A percentile compares a stretch with the other conserved stretches of the same genome.
phyloP scores from a whole-genome alignment of 2,797 vertebrate genomes.

The Tragelaphus eurycerus region DNA sequence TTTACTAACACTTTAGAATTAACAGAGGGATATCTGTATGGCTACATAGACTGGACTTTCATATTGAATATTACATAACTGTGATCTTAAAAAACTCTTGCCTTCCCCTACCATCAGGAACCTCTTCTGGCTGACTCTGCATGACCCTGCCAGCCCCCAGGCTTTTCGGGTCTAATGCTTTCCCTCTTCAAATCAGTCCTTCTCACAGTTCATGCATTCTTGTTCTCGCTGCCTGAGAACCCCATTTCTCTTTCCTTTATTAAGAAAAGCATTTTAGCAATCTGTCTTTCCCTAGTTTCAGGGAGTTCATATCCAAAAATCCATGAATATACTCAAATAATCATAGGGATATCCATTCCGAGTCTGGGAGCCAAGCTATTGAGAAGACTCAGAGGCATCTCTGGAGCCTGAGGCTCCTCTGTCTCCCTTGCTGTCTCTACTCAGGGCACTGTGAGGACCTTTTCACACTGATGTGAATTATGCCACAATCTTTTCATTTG shows the following conservation, averaged over 20 bases:
- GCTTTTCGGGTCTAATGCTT: background rate
- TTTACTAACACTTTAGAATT: background rate
- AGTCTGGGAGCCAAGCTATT: background rate
- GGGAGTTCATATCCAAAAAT: background rate
- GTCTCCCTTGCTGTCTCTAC: background rate
- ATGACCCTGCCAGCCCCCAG: background rate
- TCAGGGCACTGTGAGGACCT: background rate
- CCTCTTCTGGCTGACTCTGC: background rate
- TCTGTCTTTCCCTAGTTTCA: background rate
- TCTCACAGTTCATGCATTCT: background rate
- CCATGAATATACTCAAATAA: background rate
- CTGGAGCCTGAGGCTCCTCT: background rate
- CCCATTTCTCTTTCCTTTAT: background rate
- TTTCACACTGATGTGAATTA: background rate
- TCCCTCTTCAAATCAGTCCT: background rate
- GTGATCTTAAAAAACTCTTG: background rate
- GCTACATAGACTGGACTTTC: background rate
- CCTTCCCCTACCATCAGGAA: background rate
- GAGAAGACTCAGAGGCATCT: background rate
- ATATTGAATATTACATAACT: background rate
- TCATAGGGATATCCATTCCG: background rate
- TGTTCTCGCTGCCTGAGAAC: background rate
- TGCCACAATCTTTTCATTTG: background rate
- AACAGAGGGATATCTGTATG: background rate
- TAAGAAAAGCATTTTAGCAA: background rate